Evolutionary conservation across 2,797 vertebrate genomes (phyloP).

Genomic region (Megalops cyprinoides): DNA sequence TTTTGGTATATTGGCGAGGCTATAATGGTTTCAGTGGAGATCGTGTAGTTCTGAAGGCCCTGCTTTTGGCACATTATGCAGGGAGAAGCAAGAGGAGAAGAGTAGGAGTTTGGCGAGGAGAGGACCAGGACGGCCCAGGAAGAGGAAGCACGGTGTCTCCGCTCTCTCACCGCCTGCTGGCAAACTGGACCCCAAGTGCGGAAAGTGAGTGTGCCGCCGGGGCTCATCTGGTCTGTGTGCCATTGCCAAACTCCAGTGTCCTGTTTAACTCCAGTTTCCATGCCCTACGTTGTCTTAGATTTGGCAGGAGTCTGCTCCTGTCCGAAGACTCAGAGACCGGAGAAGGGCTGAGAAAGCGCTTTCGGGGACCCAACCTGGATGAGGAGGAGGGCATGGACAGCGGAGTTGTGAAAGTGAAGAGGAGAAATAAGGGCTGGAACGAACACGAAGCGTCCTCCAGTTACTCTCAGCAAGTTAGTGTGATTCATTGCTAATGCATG

Average conservation of each 20-base stretch:
- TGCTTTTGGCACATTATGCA: constrained; percentile 47
- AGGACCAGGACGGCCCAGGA: constrained; percentile 93
- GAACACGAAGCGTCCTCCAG: constrained; percentile 79
- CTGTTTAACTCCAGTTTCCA: background rate
- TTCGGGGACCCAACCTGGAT: constrained; percentile 76
- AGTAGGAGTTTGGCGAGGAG: constrained; percentile 87
- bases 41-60: background rate
- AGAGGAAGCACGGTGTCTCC: constrained; percentile 86
- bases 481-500: background rate
- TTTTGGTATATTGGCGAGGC: too few species aligned
- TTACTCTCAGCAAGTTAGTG: constrained; percentile 84
- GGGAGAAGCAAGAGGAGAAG: constrained; percentile 88
- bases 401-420: constrained; percentile 76
- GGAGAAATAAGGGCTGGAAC: constrained; percentile 82
- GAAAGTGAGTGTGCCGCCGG: constrained; percentile 85
- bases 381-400: constrained; percentile 67
- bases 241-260: background rate
- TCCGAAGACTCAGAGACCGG: constrained; percentile 90
- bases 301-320: constrained; percentile 80
- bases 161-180: constrained; percentile 80
- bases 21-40: background rate
- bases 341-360: constrained; percentile 83
- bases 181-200: constrained; percentile 86
- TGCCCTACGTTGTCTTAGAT: constrained; percentile 61
- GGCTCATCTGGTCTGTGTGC: too few species aligned